Evolutionary conservation across 1,140 invertebrate genomes (phyloP).

Genomic region (Drosophila oshimai): DNA sequence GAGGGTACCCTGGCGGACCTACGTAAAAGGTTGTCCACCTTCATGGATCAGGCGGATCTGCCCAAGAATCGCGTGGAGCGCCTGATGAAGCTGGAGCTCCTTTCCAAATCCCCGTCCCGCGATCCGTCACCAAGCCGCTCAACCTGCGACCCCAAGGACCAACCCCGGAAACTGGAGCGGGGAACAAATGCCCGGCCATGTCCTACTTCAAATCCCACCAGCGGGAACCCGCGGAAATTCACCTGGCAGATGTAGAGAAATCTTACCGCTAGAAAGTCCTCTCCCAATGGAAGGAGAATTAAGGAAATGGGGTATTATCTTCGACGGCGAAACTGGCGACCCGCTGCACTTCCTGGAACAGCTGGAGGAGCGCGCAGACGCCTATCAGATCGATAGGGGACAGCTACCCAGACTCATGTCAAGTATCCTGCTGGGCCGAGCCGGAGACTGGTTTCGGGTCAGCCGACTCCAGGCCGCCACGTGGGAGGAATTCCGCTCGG

Average conservation of each 20-base stretch:
- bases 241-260: background rate
- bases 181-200: background rate
- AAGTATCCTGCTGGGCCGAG: background rate
- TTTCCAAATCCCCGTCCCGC: background rate
- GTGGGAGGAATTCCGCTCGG: background rate
- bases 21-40: background rate
- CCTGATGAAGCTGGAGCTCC: background rate
- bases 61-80: background rate
- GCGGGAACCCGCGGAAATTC: background rate
- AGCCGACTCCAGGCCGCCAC: background rate
- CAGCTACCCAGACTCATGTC: background rate
- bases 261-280: background rate
- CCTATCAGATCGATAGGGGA: background rate
- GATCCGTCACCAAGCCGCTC: background rate
- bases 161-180: background rate
- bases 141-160: background rate
- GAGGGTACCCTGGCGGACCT: background rate
- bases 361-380: constrained; percentile 28
- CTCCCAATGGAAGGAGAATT: background rate
- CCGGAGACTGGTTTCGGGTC: background rate
- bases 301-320: background rate
- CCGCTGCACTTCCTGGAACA: background rate
- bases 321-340: background rate
- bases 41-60: background rate
- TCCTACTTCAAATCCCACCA: background rate